Evolutionary conservation across 2,888 invertebrate genomes (phyloP).

Genomic region (Cheilosia scutellata): DNA sequence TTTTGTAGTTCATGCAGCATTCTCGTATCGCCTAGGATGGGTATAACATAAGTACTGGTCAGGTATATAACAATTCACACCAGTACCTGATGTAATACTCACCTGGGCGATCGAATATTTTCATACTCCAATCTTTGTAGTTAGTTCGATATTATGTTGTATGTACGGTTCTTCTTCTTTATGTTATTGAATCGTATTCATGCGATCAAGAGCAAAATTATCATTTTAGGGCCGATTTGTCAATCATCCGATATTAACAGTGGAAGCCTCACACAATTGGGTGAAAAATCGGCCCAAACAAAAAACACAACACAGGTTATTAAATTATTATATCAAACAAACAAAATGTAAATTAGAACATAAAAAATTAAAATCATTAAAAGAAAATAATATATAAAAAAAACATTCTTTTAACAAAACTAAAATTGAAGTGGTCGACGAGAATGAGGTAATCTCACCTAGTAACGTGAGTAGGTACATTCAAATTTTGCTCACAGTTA

Average conservation of each 20-base stretch:
- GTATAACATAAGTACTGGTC: conserved; percentile 98
- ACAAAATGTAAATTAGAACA: conserved; percentile 60
- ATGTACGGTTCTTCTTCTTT: conserved; percentile 30
- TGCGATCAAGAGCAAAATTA: conserved; percentile 24
- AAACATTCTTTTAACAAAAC: conserved; percentile 74
- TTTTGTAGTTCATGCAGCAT: conserved; percentile 81
- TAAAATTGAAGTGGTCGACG: conserved; percentile 78
- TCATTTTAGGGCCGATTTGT: conserved; percentile 1
- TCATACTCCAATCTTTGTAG: conserved; percentile 59
- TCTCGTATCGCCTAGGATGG: conserved; percentile 86
- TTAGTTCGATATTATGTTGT: conserved; percentile 71
- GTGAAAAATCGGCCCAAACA: neutral
- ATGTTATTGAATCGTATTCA: conserved; percentile 25
- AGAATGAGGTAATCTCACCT: conserved; percentile 83
- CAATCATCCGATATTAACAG: neutral
- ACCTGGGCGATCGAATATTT: conserved; percentile 87
- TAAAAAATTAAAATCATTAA: conserved; percentile 53
- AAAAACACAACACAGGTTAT: conserved; percentile 7
- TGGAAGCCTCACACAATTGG: neutral
- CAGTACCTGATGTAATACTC: conserved; percentile 99
- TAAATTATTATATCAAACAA: conserved; percentile 29
- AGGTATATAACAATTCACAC: conserved; percentile 85
- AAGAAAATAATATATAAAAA: conserved; percentile 79
- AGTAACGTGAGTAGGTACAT: conserved; percentile 84
- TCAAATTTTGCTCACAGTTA: conserved; percentile 94